Evolutionary conservation across 2,888 invertebrate genomes (phyloP).

Genomic region (Polydrusus tereticollis): DNA sequence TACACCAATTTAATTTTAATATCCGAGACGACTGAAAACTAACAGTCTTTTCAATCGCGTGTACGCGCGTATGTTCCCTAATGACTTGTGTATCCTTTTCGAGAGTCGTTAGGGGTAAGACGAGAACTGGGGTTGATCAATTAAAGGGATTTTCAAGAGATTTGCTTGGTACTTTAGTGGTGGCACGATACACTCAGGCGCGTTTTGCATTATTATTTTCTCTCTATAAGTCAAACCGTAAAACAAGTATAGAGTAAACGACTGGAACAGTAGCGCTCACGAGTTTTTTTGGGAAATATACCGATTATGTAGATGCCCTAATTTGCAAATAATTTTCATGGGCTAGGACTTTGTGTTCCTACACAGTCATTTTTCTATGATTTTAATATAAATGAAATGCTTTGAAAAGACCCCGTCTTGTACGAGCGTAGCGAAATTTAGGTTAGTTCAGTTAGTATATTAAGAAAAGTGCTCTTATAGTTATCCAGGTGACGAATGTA

Average conservation of each 20-base stretch:
- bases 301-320: too few species aligned
- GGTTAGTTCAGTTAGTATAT: too few species aligned
- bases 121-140: slow-evolving; percentile 62
- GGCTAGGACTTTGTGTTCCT: too few species aligned
- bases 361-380: too few species aligned
- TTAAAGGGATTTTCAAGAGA: slow-evolving; percentile 60
- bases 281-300: neutral
- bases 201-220: slow-evolving; percentile 54
- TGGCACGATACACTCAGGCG: slow-evolving; percentile 53
- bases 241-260: slow-evolving; percentile 41
- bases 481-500: too few species aligned
- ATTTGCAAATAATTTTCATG: too few species aligned
- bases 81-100: slow-evolving; percentile 63
- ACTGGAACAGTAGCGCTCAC: slow-evolving; percentile 28
- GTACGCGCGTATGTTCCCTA: slow-evolving; percentile 42
- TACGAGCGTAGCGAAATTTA: too few species aligned
- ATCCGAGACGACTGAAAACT: slow-evolving; percentile 47
- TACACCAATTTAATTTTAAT: slow-evolving; percentile 45
- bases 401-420: too few species aligned
- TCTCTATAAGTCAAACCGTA: slow-evolving; percentile 44
- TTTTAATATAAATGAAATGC: too few species aligned
- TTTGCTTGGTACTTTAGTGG: slow-evolving; percentile 49
- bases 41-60: slow-evolving; percentile 48
- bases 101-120: slow-evolving; percentile 64
- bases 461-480: too few species aligned